These are phyloP conservation scores for Apodemia mormo DNA, from an alignment of 2,888 invertebrate species.

Conservation along the genomic window DNA sequence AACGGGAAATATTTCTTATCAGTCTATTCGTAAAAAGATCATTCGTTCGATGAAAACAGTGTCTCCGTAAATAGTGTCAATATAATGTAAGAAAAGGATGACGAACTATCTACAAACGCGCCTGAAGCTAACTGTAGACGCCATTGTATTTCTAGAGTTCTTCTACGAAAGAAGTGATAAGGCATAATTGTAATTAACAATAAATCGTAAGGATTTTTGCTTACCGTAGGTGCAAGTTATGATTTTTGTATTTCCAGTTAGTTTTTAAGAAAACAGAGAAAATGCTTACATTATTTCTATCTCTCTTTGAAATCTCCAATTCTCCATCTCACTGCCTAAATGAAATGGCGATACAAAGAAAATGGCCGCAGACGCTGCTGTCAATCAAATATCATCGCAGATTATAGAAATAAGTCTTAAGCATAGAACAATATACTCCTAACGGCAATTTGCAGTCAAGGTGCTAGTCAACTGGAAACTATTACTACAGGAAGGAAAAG, in stretches of 20 bases:
- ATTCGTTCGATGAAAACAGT: constrained; percentile 71
- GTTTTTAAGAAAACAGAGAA: background rate
- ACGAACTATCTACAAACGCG: constrained; percentile 75
- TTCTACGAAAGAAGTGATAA: constrained; percentile 20
- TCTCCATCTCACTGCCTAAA: constrained; percentile 79
- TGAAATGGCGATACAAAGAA: constrained; percentile 81
- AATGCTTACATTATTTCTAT: constrained; percentile 70
- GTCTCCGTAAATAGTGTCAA: constrained; percentile 73
- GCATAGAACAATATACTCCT: no score
- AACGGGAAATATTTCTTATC: constrained; percentile 78
- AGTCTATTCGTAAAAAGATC: constrained; percentile 78
- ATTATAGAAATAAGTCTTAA: constrained; percentile 10
- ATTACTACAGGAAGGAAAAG: no score
- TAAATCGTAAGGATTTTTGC: background rate
- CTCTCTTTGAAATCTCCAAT: constrained; percentile 74
- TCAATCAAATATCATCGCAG: constrained; percentile 23
- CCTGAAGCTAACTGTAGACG: constrained; percentile 71
- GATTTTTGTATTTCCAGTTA: background rate
- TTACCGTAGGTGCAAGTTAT: background rate
- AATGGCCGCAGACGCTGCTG: constrained; percentile 57
- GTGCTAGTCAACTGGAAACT: no score
- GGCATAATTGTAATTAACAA: background rate
- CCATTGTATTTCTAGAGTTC: constrained; percentile 57
- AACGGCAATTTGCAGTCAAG: no score
- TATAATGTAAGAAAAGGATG: constrained; percentile 81